phyloP scores from a whole-genome alignment of 2,888 invertebrate species.

The Glyphotaelius pellucidus region DNA sequence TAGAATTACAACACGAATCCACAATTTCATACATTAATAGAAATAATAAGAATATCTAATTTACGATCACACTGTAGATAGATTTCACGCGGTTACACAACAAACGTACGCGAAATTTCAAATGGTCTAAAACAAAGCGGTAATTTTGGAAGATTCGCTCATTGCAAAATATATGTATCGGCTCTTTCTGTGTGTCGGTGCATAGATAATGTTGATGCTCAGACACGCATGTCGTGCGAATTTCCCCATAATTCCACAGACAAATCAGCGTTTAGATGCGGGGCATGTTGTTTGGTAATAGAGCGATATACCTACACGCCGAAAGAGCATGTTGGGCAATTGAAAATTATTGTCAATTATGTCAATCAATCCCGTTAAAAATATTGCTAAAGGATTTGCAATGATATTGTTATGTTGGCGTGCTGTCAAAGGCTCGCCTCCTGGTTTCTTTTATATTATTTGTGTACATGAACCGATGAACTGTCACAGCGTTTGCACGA shows the following conservation, averaged over 20 bases:
- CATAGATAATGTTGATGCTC: neutral
- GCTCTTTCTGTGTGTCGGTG: conserved; percentile 7
- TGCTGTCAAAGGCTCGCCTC: neutral
- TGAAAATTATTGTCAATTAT: neutral
- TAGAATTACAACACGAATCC: neutral
- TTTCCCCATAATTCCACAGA: conserved; percentile 16
- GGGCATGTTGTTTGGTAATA: neutral
- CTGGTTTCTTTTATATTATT: neutral
- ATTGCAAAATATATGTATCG: conserved; percentile 25
- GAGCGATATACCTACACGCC: neutral
- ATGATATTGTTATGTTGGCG: neutral
- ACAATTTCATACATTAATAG: neutral
- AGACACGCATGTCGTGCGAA: conserved; percentile 26
- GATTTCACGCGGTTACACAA: conserved; percentile 5
- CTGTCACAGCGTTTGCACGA: neutral
- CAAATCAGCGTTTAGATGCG: conserved; percentile 21
- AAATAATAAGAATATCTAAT: neutral
- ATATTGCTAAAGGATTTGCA: neutral
- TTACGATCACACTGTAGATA: neutral
- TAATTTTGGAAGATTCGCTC: neutral
- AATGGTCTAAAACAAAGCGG: conserved; percentile 33
- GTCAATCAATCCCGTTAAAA: neutral
- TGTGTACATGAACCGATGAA: neutral
- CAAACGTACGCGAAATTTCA: conserved; percentile 21
- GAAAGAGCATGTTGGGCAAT: neutral